Evolutionary conservation across 1,140 invertebrate species (phyloP), one percentile per base, ranked within the genome.

Genomic region (Drosophila virilis): DNA sequence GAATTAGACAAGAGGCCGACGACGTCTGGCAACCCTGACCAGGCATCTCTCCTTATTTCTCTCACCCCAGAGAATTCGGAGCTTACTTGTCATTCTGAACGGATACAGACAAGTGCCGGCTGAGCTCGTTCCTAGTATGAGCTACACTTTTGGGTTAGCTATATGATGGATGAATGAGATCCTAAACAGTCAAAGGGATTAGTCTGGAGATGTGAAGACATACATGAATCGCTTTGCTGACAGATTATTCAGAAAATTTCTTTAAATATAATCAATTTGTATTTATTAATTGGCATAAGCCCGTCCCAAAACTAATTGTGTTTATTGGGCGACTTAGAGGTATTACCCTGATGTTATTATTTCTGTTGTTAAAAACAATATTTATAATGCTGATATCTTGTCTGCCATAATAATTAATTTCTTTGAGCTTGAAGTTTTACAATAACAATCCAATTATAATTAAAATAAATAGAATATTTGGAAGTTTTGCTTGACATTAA

Each of bases 1-100:
- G 69, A 83, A 88, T 85, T 85, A 80, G 70, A 86, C 82, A 86
- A 82, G 75, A 79, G 83, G 77, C 79, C 33, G 51, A 22, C 45
- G 15, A 7, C 8, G 2, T 8, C 51, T 37, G 51, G 51, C 33
- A 9, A 35, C 32, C 32, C 32, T 35, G 32, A n/a, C 50, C 32
- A 61, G n/a, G 50, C 46, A 32, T n/a, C 8, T 35, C n/a, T 43
- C n/a, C 17, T 5, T 57, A n/a, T 10, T n/a, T 35, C 32, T 35
- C 10, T 2, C 17, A 12, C 13, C 42, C 28, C 5, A 8, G 22
- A 17, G 61, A 38, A 61, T 12, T 59, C 37, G 37, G 60, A 37
- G 37, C 37, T 77, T 67, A 69, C 57, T 77, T 74, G 68, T 62
- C 45, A 74, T 77, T 74, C 71, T 33, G 51, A 12, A 15, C 28